Evolutionary conservation across 2,888 invertebrate species (phyloP).

Genomic region (Hipparchia sbordonii): DNA sequence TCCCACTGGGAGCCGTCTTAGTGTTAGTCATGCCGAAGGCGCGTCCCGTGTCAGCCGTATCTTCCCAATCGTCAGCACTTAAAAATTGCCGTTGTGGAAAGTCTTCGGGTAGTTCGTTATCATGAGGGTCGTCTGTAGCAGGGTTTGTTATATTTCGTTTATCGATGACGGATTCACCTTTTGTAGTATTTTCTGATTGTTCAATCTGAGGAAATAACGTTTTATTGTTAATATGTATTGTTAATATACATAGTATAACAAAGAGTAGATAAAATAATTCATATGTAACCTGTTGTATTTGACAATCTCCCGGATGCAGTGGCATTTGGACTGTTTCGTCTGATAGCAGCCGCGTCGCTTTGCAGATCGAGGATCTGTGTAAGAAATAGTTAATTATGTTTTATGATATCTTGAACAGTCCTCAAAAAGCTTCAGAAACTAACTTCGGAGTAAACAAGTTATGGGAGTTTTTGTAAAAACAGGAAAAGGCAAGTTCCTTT

Average conservation of each 20-base stretch:
- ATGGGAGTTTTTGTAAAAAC: too few relatives aligned
- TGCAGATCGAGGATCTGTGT: constrained; percentile 90
- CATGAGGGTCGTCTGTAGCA: constrained; percentile 58
- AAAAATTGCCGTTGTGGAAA: constrained; percentile 63
- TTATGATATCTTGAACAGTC: background rate
- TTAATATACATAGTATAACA: background rate
- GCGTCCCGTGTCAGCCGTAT: constrained; percentile 80
- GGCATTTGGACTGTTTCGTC: constrained; percentile 88
- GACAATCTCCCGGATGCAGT: constrained; percentile 90
- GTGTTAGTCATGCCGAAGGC: constrained; percentile 84
- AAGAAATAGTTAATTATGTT: background rate
- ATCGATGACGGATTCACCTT: constrained; percentile 47
- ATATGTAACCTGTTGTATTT: constrained; percentile 79
- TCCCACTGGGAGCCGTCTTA: constrained; percentile 69
- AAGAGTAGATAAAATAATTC: background rate
- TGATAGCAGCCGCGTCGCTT: constrained; percentile 88
- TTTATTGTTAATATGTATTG: constrained; percentile 2
- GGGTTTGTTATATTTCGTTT: constrained; percentile 59
- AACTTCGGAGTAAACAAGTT: too few relatives aligned
- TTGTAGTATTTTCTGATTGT: constrained; percentile 50
- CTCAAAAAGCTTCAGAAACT: too few relatives aligned
- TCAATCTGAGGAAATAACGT: constrained; percentile 51
- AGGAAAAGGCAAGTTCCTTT: too few relatives aligned
- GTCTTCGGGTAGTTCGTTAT: constrained; percentile 74
- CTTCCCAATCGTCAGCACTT: constrained; percentile 79